Evolutionary conservation across 2,888 invertebrate species (phyloP).

Genomic region (Cryptocephalus moraei): DNA sequence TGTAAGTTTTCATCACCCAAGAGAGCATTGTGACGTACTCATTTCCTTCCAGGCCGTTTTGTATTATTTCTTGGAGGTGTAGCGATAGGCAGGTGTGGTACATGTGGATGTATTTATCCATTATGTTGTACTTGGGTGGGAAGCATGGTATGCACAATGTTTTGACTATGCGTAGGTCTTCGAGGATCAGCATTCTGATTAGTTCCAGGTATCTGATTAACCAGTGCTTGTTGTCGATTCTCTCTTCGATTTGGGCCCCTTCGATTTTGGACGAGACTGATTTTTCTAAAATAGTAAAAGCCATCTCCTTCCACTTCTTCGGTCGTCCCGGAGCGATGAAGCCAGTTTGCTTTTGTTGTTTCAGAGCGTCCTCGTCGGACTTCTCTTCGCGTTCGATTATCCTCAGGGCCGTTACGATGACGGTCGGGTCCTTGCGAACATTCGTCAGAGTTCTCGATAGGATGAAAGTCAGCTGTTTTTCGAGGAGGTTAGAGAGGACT

Average conservation of each 20-base stretch:
- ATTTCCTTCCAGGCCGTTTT: slow-evolving; percentile 84
- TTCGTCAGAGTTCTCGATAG: slow-evolving; percentile 85
- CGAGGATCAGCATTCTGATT: slow-evolving; percentile 75
- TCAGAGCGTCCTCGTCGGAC: slow-evolving; percentile 75
- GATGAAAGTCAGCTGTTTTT: slow-evolving; percentile 85
- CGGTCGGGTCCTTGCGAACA: slow-evolving; percentile 87
- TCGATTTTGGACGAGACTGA: slow-evolving; percentile 80
- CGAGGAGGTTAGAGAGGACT: slow-evolving; percentile 74
- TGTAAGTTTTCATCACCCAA: slow-evolving; percentile 89
- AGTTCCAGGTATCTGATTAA: slow-evolving; percentile 84
- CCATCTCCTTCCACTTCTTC: slow-evolving; percentile 81
- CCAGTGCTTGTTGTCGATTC: slow-evolving; percentile 90
- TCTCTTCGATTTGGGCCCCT: slow-evolving; percentile 89
- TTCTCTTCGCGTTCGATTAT: slow-evolving; percentile 97
- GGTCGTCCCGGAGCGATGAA: slow-evolving; percentile 93
- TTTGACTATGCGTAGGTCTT: slow-evolving; percentile 85
- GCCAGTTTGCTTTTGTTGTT: slow-evolving; percentile 69
- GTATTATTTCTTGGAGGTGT: slow-evolving; percentile 80
- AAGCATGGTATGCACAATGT: slow-evolving; percentile 87
- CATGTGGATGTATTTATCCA: slow-evolving; percentile 83
- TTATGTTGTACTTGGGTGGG: slow-evolving; percentile 89
- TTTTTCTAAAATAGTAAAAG: slow-evolving; percentile 70
- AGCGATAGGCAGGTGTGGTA: slow-evolving; percentile 82
- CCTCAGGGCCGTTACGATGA: slow-evolving; percentile 90
- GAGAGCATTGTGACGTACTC: slow-evolving; percentile 90